Conservation (phyloP, 2,797 vertebrate genomes). For the Macrochelys suwanniensis region DNA sequence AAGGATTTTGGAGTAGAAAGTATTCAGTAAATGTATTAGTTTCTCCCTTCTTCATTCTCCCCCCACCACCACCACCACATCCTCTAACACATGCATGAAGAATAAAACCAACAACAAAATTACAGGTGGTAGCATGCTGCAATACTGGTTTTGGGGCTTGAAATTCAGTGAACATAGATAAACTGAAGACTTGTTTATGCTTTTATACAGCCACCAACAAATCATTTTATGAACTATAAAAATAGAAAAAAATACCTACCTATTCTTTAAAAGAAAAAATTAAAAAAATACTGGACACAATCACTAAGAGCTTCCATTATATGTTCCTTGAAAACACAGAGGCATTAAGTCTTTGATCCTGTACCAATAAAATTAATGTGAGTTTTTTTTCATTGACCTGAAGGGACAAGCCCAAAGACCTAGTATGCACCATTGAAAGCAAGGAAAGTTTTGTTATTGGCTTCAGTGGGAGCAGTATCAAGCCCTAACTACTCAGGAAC, state of each 20-base stretch:
- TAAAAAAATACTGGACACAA: background rate
- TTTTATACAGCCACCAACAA: background rate
- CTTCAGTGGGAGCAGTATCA: too few species aligned
- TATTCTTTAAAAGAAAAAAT: background rate
- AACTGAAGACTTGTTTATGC: background rate
- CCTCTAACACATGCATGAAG: background rate
- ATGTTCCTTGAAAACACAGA: background rate
- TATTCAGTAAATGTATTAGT: background rate
- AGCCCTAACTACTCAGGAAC: too few species aligned
- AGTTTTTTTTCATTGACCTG: background rate
- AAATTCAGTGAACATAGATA: background rate
- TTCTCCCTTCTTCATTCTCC: too few species aligned
- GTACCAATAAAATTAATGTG: background rate
- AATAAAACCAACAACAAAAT: background rate
- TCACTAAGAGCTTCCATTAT: background rate
- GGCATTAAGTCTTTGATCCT: accelerated
- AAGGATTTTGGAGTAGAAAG: accelerated
- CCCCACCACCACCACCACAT: too few species aligned
- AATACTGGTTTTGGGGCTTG: background rate
- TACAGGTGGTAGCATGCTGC: background rate
- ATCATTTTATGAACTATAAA: background rate
- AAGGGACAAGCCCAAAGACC: background rate
- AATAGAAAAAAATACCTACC: background rate
- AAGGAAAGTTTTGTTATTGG: too few species aligned
- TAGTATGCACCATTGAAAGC: background rate